phyloP scores from a whole-genome alignment of 1,140 invertebrate genomes.

The Mactra quadrangularis region DNA sequence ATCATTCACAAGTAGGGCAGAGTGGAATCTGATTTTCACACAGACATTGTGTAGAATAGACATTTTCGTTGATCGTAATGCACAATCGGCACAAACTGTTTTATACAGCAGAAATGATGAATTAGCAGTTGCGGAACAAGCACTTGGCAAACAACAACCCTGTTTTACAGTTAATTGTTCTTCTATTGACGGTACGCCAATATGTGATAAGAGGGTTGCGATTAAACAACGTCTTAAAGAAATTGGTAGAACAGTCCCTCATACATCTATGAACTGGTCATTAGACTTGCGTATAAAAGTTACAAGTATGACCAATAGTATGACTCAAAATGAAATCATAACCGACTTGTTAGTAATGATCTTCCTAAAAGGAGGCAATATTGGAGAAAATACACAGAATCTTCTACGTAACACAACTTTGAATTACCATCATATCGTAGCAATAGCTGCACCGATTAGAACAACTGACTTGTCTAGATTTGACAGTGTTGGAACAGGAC shows the following conservation, averaged over 20 bases:
- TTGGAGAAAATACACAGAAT: not conserved
- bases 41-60: slow-evolving; percentile 53
- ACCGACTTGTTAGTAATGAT: slow-evolving; percentile 16
- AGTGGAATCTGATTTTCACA: slow-evolving; percentile 66
- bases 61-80: not conserved
- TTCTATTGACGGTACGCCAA: not conserved
- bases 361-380: slow-evolving; percentile 24
- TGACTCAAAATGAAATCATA: not conserved
- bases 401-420: slow-evolving; percentile 28
- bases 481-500: slow-evolving; percentile 5
- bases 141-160: not conserved
- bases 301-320: not conserved
- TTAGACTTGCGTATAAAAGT: not conserved
- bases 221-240: not conserved
- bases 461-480: not conserved
- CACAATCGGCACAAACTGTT: not conserved
- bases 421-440: slow-evolving; percentile 67
- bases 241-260: no score
- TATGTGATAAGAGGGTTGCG: not conserved
- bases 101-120: not conserved
- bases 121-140: not conserved
- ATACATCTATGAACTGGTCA: no score
- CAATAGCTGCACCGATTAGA: slow-evolving; percentile 55
- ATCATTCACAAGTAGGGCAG: slow-evolving; percentile 61
- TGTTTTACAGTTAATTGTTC: no score